Evolutionary conservation across 2,113 vertebrate species (phyloP), one percentile per base, ranked within the genome.

Genomic region (Morone chrysops): DNA sequence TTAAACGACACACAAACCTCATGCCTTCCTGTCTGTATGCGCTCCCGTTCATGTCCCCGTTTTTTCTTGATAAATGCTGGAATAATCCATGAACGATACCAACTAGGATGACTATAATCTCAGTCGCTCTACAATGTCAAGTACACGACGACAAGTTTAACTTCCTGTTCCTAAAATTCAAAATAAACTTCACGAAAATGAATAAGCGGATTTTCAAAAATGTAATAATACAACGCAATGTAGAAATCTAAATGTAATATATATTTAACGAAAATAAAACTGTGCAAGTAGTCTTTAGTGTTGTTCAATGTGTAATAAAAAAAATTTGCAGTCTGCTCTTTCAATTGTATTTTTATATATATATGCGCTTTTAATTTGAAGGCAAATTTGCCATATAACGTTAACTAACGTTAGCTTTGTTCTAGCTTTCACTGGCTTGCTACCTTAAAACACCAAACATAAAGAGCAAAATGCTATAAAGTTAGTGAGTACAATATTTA

Each of bases 111-210:
- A 31, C 31, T 31, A 5, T 17, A 78, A 75, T 75, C 63, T 53
- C 83, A 45, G 78, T 4, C 1, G 50, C 45, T 56, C 25, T 53
- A 31, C 56, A 1, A 25, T 0, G 73, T 57, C 81, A 67, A 65
- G 11, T 1, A 6, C 18, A 40, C 8, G 5, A 16, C 0, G n/a
- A 47, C 14, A 41, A 43, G 2, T 8, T 0, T 0, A 2, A 48
- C 56, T 83, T 91, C 89, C 89, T 60, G 47, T 78, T 78, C 1
- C 31, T 22, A n/a, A 59, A 54, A 3, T 81, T 85, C 82, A 87
- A 78, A 84, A 72, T 87, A 84, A 89, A 75, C 1, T 36, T 12
- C 0, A 1, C 7, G 8, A 14, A 14, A 6, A 18, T 7, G 13
- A 40, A 61, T 17, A 10, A 8, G 1, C 18, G 2, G 13, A 1